Evolutionary conservation across 2,797 vertebrate genomes (phyloP), one percentile per base, ranked within the genome.

Genomic region (Salarias fasciatus): DNA sequence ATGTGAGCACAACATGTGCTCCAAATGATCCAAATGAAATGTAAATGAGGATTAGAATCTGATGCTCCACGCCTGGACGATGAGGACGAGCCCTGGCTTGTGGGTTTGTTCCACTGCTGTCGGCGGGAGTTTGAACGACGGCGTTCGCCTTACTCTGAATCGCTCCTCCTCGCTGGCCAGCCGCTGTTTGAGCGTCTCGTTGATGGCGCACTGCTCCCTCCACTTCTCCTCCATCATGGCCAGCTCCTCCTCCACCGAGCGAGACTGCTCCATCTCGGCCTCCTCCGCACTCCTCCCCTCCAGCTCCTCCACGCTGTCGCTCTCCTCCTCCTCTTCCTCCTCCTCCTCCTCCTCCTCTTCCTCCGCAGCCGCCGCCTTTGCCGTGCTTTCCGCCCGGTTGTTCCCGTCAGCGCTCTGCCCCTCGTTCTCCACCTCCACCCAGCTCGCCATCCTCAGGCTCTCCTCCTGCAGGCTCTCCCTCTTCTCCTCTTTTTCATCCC

Each of bases 211-310:
- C 88, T 99, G 97, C 83, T 98, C 95, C 79, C 94, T 96, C 96
- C 96, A 98, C 74, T 95, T 97, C 91, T 96, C 90, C 81, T 99
- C 96, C 94, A 98, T 93, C 90, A 92, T 93, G 8, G 94, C 95
- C 69, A 98, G 91, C 87, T 98, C 96, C 81, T 94, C 94, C 75
- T 96, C 96, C 71, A 96, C 96, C 30, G 93, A 89, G 59, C 63
- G 86, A 3, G 94, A 95, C 75, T 94, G 90, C 45, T 94, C 95
- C 83, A 94, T 93, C 11, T 96, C 94, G 53, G 92, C 88, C 35
- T 87, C 88, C 5, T 38, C 77, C n/a, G 42, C 41, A 38, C 69
- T 68, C 47, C 54, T 62, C 14, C 33, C 68, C 62, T 71, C 73
- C 13, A 91, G 87, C 33, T 87, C 88, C 6, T 31, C 75, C 12